Conservation (phyloP, 2,888 invertebrate species). For the Dendrolimus pini region DNA sequence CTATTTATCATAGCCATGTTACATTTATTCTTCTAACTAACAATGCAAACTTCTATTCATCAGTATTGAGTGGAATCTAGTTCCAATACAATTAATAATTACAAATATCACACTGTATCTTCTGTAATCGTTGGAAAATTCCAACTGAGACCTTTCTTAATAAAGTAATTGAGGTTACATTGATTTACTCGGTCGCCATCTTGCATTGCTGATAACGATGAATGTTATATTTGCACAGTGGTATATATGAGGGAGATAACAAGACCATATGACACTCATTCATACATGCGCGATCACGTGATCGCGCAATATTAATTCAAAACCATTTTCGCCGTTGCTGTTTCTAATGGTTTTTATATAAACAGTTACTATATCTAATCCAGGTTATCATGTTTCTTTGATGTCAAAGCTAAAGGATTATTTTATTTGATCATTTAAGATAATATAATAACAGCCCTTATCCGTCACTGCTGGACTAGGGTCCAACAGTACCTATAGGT, state of each 20-base stretch:
- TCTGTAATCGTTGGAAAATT: slow-evolving; percentile 55
- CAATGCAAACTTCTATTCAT: no score
- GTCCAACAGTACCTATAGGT: no score
- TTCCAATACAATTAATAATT: slow-evolving; percentile 3
- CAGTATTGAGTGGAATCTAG: not conserved
- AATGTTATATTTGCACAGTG: slow-evolving; percentile 54
- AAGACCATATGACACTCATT: slow-evolving; percentile 39
- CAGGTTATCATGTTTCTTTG: no score
- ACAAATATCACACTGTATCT: slow-evolving; percentile 10
- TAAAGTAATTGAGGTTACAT: slow-evolving; percentile 68
- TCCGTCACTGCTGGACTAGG: no score
- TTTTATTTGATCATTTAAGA: no score
- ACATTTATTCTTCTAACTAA: no score
- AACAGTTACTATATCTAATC: no score
- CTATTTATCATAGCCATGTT: no score
- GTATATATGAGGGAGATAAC: slow-evolving; percentile 35
- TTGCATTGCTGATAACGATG: slow-evolving; percentile 49
- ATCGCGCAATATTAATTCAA: not conserved
- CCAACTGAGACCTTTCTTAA: slow-evolving; percentile 63
- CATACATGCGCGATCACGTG: slow-evolving; percentile 17
- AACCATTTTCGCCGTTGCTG: not conserved
- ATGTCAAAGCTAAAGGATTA: no score
- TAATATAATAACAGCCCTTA: no score
- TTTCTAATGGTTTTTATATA: not conserved
- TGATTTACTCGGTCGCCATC: slow-evolving; percentile 64